Percentiles rank a stretch among this genome's conserved stretches.
phyloP scores from a whole-genome alignment of 2,797 vertebrate genomes.

The Trachurus trachurus region DNA sequence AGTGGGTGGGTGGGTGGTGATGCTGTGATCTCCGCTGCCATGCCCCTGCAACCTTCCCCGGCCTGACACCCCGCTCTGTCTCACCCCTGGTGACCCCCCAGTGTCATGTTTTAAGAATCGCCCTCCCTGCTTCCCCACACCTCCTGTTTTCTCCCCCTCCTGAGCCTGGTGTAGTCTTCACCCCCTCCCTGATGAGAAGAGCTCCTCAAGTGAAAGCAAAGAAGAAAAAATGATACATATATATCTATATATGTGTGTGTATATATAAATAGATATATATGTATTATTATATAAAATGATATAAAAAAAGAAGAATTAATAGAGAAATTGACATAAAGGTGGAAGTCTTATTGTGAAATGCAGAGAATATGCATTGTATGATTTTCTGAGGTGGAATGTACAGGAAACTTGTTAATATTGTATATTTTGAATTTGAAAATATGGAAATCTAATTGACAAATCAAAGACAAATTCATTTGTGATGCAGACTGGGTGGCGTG shows the following conservation, averaged over 20 bases:
- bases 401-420: slow-evolving; percentile 87
- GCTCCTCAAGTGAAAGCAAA: slow-evolving; percentile 53
- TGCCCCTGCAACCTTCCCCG: slow-evolving; percentile 75
- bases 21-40: slow-evolving; percentile 83
- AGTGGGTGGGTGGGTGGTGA: slow-evolving; percentile 76
- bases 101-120: slow-evolving; percentile 26
- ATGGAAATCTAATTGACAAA: slow-evolving; percentile 74
- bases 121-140: slow-evolving; percentile 46
- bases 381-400: slow-evolving; percentile 81
- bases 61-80: slow-evolving; percentile 77
- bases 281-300: slow-evolving; percentile 68
- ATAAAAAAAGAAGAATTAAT: slow-evolving; percentile 47
- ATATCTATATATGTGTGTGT: slow-evolving; percentile 62
- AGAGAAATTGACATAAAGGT: slow-evolving; percentile 46
- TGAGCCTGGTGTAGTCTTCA: slow-evolving; percentile 51
- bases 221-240: slow-evolving; percentile 35
- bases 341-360: slow-evolving; percentile 69
- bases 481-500: slow-evolving; percentile 60
- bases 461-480: slow-evolving; percentile 66
- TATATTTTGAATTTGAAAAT: slow-evolving; percentile 86
- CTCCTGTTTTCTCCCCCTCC: slow-evolving; percentile 52
- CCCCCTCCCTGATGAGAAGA: slow-evolving; percentile 51
- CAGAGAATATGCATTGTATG: slow-evolving; percentile 67
- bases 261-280: slow-evolving; percentile 50
- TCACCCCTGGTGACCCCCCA: slow-evolving; percentile 55